Conservation (phyloP, 2,113 vertebrate species). For the Lates calcarifer region DNA sequence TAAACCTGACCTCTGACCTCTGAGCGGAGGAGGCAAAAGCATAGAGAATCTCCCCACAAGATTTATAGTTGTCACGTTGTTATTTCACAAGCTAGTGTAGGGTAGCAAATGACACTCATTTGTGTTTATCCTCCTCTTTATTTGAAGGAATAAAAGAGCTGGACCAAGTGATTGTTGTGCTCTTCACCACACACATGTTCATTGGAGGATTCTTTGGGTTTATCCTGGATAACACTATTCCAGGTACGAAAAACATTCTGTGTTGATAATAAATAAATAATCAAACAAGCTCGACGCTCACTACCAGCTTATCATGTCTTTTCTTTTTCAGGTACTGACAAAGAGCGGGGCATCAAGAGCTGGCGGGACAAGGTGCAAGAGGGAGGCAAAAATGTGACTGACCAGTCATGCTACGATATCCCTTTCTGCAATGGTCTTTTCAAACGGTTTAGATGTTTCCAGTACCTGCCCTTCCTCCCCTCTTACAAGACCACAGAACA, state of each 20-base stretch:
- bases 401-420: constrained; percentile 82
- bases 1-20: constrained; percentile 15
- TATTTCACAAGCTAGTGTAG: not conserved
- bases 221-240: constrained; percentile 86
- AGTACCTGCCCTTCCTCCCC: constrained; percentile 82
- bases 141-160: constrained; percentile 82
- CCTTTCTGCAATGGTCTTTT: constrained; percentile 73
- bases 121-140: not conserved
- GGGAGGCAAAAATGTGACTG: constrained; percentile 17
- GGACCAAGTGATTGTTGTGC: constrained; percentile 84
- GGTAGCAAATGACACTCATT: not conserved
- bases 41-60: not conserved
- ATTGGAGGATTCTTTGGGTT: constrained; percentile 87
- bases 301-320: not conserved
- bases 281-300: not conserved
- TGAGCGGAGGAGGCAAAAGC: not conserved
- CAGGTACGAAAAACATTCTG: constrained; percentile 69
- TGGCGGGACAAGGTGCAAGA: constrained; percentile 72
- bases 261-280: too few species aligned
- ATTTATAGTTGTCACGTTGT: constrained; percentile 15
- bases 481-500: constrained; percentile 59
- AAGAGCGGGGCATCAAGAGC: constrained; percentile 81
- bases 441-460: constrained; percentile 67
- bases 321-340: constrained; percentile 72
- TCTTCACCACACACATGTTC: constrained; percentile 87